Evolutionary conservation across 2,888 invertebrate species (phyloP).

Genomic region (Philereme transversata): DNA sequence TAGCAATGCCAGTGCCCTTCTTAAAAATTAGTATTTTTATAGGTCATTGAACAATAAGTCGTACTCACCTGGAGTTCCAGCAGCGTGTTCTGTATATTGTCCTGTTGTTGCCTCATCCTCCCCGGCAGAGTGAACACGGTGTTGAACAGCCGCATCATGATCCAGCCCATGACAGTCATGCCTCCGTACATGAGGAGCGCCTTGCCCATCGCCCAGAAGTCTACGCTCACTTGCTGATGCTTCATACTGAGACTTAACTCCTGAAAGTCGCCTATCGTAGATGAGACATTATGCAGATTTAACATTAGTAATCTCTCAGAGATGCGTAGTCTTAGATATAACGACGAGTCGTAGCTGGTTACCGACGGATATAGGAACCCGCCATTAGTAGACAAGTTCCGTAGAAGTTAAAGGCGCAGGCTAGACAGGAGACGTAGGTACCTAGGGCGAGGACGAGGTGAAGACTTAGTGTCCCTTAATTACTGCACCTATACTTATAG

Average conservation of each 20-base stretch:
- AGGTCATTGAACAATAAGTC: not conserved
- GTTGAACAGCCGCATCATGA: constrained; percentile 86
- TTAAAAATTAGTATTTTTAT: too few species aligned
- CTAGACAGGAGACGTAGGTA: too few species aligned
- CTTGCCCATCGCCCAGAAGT: constrained; percentile 87
- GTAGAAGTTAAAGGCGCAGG: too few species aligned
- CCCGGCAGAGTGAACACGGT: constrained; percentile 87
- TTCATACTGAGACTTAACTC: constrained; percentile 65
- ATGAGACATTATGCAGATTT: too few species aligned
- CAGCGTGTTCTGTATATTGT: constrained; percentile 76
- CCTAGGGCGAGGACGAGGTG: too few species aligned
- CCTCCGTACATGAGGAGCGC: constrained; percentile 85
- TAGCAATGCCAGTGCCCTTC: not conserved
- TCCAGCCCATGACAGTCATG: constrained; percentile 85
- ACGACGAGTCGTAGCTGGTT: too few species aligned
- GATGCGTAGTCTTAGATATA: too few species aligned
- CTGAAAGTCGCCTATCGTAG: not conserved
- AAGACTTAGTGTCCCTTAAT: too few species aligned
- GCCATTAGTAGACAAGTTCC: too few species aligned
- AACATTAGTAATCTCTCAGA: too few species aligned
- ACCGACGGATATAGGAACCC: too few species aligned
- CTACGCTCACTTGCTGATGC: constrained; percentile 87
- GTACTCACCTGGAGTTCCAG: constrained; percentile 72
- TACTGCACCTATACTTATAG: too few species aligned
- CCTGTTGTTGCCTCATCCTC: constrained; percentile 82